These are phyloP conservation scores for Steinernema khuongi DNA, from an alignment of 1,140 invertebrate species.

Conservation along the genomic window DNA sequence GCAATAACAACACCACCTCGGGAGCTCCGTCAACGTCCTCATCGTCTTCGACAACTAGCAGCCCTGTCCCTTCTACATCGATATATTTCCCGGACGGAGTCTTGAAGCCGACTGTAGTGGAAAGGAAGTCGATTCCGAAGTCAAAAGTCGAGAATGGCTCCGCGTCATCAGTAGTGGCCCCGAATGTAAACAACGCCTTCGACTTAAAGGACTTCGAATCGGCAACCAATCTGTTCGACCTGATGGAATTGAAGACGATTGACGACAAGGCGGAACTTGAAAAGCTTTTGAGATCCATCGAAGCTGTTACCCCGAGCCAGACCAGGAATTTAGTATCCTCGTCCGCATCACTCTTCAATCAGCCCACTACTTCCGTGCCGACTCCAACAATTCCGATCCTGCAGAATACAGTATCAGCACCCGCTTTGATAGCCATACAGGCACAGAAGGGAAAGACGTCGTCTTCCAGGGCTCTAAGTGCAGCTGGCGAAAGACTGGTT, in stretches of 20 bases:
- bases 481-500: background rate
- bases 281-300: constrained; percentile 29
- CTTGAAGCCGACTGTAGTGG: background rate
- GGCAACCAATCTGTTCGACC: constrained; percentile 41
- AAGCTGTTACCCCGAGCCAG: constrained; percentile 20
- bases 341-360: background rate
- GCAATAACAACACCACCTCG: background rate
- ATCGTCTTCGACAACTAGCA: background rate
- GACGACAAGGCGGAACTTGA: constrained; percentile 47
- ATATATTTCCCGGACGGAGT: constrained; percentile 9
- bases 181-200: background rate
- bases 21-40: background rate
- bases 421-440: constrained; percentile 13
- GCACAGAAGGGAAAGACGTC: background rate
- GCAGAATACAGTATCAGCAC: constrained; percentile 5
- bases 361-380: background rate
- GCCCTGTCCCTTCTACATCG: background rate
- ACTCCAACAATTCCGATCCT: background rate
- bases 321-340: constrained; percentile 30
- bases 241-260: constrained; percentile 46
- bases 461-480: background rate
- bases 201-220: constrained; percentile 50
- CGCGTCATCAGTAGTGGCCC: background rate
- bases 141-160: background rate
- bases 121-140: background rate